Base-by-base conservation (phyloP, 2,888 invertebrate species). In the Sarcophaga rosellei region DNA sequence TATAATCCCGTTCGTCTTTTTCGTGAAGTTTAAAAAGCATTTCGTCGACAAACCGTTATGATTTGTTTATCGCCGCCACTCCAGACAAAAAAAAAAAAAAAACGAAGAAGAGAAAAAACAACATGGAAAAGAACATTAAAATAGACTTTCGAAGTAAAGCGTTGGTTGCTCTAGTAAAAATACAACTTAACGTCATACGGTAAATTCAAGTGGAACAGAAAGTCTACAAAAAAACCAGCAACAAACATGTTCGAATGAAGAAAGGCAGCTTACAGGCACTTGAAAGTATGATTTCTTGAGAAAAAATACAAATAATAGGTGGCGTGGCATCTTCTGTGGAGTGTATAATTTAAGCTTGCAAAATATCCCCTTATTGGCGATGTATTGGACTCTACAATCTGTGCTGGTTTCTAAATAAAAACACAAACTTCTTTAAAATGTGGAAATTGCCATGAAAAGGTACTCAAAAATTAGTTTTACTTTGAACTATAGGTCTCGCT, bases 41-140 rank as follows among this genome's bases (percentile, higher is more conserved):
- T 84, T 78, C 68, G 74, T 84, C 84, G 84, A 86, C 86, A 86
- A 84, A 84, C 86, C 86, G 86, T 86, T 84, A 84, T 84, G 75
- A 86, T 86, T 86, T 81, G 59, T 81, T 86, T 63, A 77, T 75
- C 75, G 81, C 25, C 53, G 15, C 17, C 53, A 53, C 12, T 53
- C 4, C 15, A 23, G 62, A 3, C 12, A 45, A 68, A 68, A 62
- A 63, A 62, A 17, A 17, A 17, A 17, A 21, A 72, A 61, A 53
- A 6, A 25, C 11, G 47, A 23, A 72, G 4, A 11, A 53, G 17
- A 79, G 62, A 82, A 72, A 17, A 62, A 57, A 44, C 12, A 35
- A 35, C 35, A 35, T 8, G 35, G 35, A 35, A 35, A 10, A 35
- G 10, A 35, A 35, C 8, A 8, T 8, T 35, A 8, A 68, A 73